Evolutionary conservation across 2,797 vertebrate genomes (phyloP).

Genomic region (Coracias cyanogaster): DNA sequence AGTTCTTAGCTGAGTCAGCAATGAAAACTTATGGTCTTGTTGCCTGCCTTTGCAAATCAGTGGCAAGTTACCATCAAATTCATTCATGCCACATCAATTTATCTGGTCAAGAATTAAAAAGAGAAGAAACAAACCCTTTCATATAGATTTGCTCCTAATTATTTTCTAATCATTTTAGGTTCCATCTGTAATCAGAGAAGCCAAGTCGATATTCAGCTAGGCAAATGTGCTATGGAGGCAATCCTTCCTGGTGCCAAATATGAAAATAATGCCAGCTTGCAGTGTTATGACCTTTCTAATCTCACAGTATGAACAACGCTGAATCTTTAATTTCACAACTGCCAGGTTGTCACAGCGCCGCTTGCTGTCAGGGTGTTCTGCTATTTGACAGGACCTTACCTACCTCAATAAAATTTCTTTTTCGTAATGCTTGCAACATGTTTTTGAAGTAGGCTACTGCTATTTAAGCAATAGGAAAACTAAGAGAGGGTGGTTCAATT

Average conservation of each 20-base stretch:
- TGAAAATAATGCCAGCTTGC: background rate
- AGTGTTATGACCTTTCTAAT: background rate
- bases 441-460: background rate
- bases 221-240: constrained; percentile 1
- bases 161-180: constrained; percentile 38
- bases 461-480: background rate
- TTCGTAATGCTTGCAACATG: background rate
- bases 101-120: background rate
- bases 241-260: background rate
- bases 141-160: background rate
- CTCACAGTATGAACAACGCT: background rate
- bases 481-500: background rate
- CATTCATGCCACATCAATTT: background rate
- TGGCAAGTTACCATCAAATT: background rate
- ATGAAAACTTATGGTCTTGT: background rate
- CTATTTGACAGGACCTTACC: background rate
- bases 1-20: background rate
- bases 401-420: background rate
- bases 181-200: background rate
- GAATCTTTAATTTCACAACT: background rate
- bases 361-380: accelerated
- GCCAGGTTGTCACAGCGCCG: background rate
- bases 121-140: background rate
- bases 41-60: background rate
- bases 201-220: background rate